Evolutionary conservation across 2,797 vertebrate species (phyloP), one percentile per base, ranked within the genome.

Genomic region (Hemitrygon akajei): DNA sequence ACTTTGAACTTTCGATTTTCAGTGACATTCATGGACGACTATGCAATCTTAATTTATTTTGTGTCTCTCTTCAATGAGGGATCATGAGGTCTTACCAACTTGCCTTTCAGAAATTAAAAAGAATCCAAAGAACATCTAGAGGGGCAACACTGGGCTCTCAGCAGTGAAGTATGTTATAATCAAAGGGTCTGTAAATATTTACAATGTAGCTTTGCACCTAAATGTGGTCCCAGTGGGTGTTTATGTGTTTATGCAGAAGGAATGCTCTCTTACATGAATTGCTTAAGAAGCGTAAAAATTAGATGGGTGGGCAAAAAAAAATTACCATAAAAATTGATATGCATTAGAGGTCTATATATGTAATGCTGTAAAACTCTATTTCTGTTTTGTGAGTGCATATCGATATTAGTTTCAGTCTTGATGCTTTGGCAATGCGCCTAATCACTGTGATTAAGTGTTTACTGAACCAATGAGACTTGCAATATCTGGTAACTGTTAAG

Each of bases 401-500:
- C 11, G 37, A 93, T 56, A 56, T 56, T 56, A 93, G 30, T 56
- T 47, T 76, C 91, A 75, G 73, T 40, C 34, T 40, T 75, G 73
- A 11, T 37, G 76, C 40, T 56, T 94, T 94, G 95, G 94, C 94
- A 9, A 81, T 25, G 0, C 94, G 94, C 92, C 94, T 94, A 58
- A 96, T 96, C 93, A 94, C 95, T 25, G 95, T 95, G 96, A 97
- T 98, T 97, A 97, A 97, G 97, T 95, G 96, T 97, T 97, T 98
- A 97, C 80, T 94, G 95, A 96, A 96, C 95, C 95, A 97, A 97
- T 97, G 96, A 97, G 98, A 97, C 97, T 97, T 96, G 95, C 95
- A 96, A 97, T 97, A 98, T 98, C 98, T 97, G 97, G 98, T 97
- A 99, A 98, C 98, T 97, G 96, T 97, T 98, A 98, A 98, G 96